Evolutionary conservation across 2,797 vertebrate species (phyloP), one percentile per base, ranked within the genome.

Genomic region (Mycteria americana): DNA sequence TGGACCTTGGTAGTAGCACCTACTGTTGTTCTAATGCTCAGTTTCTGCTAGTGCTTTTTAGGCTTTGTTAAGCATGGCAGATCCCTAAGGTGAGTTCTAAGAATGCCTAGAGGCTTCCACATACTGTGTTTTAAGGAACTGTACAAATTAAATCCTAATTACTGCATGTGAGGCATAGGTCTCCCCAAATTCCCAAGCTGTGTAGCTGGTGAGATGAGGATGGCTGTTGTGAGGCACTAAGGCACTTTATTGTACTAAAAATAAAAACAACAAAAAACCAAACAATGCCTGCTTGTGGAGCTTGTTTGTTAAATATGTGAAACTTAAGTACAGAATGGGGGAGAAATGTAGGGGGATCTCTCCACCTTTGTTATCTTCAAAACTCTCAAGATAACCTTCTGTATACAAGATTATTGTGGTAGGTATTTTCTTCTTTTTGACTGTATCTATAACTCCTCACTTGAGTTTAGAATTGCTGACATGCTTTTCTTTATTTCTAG

Each of bases 401-500:
- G 5, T 86, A 28, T 25, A 46, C 8, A 60, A 19, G 21, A 53
- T 13, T 62, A 15, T 14, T 46, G 24, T 64, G 33, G 7, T 43
- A 60, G 23, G 2, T 77, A 9, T 75, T 57, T 85, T 85, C 18
- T 85, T 72, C 23, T 46, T 69, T 77, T 45, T 80, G 33, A 14
- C 25, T 53, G 11, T 75, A 33, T 69, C n/a, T 65, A 0, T 56
- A 33, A 46, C 13, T 84, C 6, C 11, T 51, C 43, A n/a, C 22
- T 65, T 68, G 23, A 76, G 3, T 79, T 27, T 21, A 31, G 30
- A 72, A 37, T 48, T 70, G 28, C 41, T 95, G 30, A 96, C 3
- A 1, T 67, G 10, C 6, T 19, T 51, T 57, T 95, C 54, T 83
- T 92, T 63, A 39, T 68, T 95, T 87, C 31, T 96, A 99, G 99